Conservation (phyloP, 2,113 vertebrate genomes). For the Mola mola region DNA sequence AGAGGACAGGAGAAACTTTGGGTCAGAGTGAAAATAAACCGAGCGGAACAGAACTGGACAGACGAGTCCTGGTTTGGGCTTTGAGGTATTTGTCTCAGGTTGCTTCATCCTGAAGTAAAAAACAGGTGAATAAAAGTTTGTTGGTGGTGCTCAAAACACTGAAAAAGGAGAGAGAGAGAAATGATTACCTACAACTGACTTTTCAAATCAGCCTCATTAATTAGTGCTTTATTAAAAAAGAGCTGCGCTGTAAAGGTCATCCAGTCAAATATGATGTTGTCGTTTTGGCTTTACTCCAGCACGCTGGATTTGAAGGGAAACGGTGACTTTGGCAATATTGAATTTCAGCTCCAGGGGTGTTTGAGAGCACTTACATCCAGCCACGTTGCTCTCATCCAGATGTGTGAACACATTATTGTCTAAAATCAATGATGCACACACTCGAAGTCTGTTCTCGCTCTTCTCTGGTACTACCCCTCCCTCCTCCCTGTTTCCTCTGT, state of each 20-base stretch:
- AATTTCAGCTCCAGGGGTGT: slow-evolving; percentile 5
- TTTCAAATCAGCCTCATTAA: slow-evolving; percentile 36
- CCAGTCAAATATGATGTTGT: slow-evolving; percentile 4
- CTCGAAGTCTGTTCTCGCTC: slow-evolving; percentile 4
- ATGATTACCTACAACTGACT: too few species aligned
- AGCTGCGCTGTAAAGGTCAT: slow-evolving; percentile 33
- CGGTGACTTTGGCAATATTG: background rate
- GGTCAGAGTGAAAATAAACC: background rate
- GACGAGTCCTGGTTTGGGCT: too few species aligned
- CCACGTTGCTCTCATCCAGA: slow-evolving; percentile 11
- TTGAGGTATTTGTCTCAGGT: too few species aligned
- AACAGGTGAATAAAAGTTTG: too few species aligned
- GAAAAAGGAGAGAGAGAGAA: too few species aligned
- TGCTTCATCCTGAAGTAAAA: too few species aligned
- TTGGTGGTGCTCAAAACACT: too few species aligned
- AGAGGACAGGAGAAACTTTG: background rate
- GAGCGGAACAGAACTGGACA: too few species aligned
- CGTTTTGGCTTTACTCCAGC: background rate
- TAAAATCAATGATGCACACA: background rate
- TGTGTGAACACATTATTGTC: slow-evolving; percentile 27
- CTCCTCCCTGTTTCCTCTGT: slow-evolving; percentile 23
- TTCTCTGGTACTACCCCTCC: background rate
- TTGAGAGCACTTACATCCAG: background rate
- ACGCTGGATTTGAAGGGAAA: slow-evolving; percentile 6
- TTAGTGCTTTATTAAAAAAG: slow-evolving; percentile 1